Evolutionary conservation across 2,888 invertebrate species (phyloP), one percentile per base, ranked within the genome.

Genomic region (Unio delphinus): DNA sequence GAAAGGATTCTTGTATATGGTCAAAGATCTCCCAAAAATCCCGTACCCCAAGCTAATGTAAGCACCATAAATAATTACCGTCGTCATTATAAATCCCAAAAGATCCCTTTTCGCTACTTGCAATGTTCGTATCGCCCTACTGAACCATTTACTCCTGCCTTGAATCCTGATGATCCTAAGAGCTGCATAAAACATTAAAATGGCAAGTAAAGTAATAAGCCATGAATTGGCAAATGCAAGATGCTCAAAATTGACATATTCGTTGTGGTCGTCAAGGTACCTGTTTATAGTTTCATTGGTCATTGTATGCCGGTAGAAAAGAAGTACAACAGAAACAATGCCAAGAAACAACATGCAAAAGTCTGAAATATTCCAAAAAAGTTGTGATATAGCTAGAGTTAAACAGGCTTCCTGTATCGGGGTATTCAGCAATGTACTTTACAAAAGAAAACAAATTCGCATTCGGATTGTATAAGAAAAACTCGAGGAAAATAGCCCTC

Each of bases 371-470:
- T 30, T 30, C 30, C 30, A 30, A 1, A 34, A 72, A 72, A 28
- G 64, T 56, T 26, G 68, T 58, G 8, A 67, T 64, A 7, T 66
- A 34, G 23, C 54, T 30, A 55, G 64, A 67, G 4, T 34, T 55
- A 6, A 72, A n/a, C 5, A 65, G 60, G 23, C 58, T 61, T 8
- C 68, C 72, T 6, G 65, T 62, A 6, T 68, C 68, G 1, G 64
- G 26, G 26, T 65, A 68, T 54, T 72, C 72, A 0, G 55, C 45
- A 20, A 68, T 11, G 64, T 60, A 72, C 5, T 62, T 68, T 4
- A 55, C 55, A 17, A 61, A 64, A 1, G 67, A 54, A 45, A 45
- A 45, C 11, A 45, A 11, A 45, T 45, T 45, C 45, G 15, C 15
- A 45, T 45, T 45, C 11, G 45, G 45, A 45, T 45, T 45, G 45